Conservation (phyloP, 2,113 vertebrate genomes). For the Gopherus evgoodei region DNA sequence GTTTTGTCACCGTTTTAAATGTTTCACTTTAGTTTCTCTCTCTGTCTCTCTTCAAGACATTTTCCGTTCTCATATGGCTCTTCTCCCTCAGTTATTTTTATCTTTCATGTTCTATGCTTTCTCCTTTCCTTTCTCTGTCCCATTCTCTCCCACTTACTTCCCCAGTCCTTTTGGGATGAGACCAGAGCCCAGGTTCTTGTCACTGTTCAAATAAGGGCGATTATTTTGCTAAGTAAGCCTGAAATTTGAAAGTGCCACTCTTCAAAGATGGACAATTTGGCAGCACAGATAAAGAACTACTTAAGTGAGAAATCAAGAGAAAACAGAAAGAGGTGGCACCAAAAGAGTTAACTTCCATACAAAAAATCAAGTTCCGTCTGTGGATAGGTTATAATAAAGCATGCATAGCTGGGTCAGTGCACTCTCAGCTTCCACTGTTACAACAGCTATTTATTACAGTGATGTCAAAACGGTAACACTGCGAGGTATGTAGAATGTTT, state of each 20-base stretch:
- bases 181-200: not conserved
- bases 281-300: not conserved
- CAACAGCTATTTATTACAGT: not conserved
- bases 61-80: not conserved
- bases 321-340: not conserved
- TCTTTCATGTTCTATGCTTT: not conserved
- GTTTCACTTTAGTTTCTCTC: not conserved
- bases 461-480: not conserved
- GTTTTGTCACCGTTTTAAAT: not conserved
- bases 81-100: not conserved
- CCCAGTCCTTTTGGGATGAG: not conserved
- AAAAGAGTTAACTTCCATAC: not conserved
- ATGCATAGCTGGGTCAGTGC: not conserved
- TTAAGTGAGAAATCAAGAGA: not conserved
- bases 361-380: not conserved
- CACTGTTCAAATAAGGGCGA: not conserved
- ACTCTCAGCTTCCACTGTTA: fast-evolving
- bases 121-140: not conserved
- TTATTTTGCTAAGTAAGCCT: not conserved
- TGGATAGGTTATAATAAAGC: not conserved
- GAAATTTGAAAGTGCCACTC: not conserved
- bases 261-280: not conserved
- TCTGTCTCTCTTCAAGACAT: not conserved
- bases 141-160: not conserved
- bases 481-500: not conserved